These are phyloP conservation scores for Promerops cafer DNA, from an alignment of 2,113 vertebrate species.

Conservation along the genomic window DNA sequence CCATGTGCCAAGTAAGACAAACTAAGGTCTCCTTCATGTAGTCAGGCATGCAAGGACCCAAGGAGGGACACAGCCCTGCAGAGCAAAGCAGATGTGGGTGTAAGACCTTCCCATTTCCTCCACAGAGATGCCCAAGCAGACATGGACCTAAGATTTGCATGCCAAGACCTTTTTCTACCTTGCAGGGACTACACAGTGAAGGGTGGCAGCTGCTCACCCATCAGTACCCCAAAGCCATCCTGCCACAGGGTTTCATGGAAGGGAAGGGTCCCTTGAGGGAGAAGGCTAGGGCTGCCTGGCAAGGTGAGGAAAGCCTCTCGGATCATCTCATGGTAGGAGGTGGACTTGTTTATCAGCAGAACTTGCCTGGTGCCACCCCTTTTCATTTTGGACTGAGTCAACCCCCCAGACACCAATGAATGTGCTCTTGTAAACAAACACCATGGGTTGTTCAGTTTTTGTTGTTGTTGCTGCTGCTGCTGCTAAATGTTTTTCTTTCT, in stretches of 20 bases:
- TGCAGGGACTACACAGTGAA: neutral
- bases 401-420: neutral
- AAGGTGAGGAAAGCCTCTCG: neutral
- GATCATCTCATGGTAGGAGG: neutral
- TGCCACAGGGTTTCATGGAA: neutral
- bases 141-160: neutral
- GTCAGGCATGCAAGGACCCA: neutral
- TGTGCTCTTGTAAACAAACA: constrained; percentile 9
- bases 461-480: neutral
- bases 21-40: neutral
- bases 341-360: neutral
- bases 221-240: neutral
- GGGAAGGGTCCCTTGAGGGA: neutral
- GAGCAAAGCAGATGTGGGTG: fast-evolving
- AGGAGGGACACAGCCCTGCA: neutral
- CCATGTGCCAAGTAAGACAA: neutral
- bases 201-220: fast-evolving
- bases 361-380: neutral
- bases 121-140: neutral
- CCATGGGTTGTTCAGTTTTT: neutral
- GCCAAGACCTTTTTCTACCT: neutral
- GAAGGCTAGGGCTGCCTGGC: neutral
- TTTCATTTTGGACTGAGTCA: neutral
- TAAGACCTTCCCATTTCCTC: neutral
- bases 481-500: constrained; percentile 3